Evolutionary conservation across 1,140 invertebrate species (phyloP), one percentile per base, ranked within the genome.

Genomic region (Papilio aristodemus): DNA sequence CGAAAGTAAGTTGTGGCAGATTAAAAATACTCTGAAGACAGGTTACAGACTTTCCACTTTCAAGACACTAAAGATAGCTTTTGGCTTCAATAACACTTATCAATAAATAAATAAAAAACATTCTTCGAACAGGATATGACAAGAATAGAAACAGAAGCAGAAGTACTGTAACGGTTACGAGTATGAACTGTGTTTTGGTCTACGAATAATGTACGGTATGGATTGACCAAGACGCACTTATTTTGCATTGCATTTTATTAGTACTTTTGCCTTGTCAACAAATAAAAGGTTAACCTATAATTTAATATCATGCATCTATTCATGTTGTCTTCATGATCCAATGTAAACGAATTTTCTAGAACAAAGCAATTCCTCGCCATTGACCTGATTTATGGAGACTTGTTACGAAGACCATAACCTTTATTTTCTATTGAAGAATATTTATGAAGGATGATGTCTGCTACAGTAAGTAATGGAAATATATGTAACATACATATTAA

Each of bases 401-500:
- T 39, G n/a, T 60, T 17, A 17, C 3, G 11, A 38, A 62, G 59
- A 59, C 57, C 57, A 59, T 59, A 59, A 62, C 32, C 59, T 39
- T 37, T 22, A 27, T 27, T 36, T n/a, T 54, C 46, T 22, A 54
- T 54, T 54, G 46, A 54, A 13, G 19, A 54, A 25, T 50, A 50
- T 50, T 54, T 54, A 54, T 54, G 9, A 54, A 54, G 46, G 46
- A 22, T 54, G 19, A 54, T 54, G 46, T 54, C 19, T 50, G 19
- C 19, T 54, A 25, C 22, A 22, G 10, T 25, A 19, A 43, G 7
- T 50, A 11, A 54, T 54, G 10, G 9, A 54, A 54, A 46, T 19
- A 4, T 11, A 19, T 25, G 10, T 54, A 54, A 19, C 3, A 39
- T 39, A 11, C 38, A 39, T 39, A 46, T 46, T 46, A 19, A 46